phyloP scores from a whole-genome alignment of 2,888 invertebrate genomes.

The Eustalomyia histrio region DNA sequence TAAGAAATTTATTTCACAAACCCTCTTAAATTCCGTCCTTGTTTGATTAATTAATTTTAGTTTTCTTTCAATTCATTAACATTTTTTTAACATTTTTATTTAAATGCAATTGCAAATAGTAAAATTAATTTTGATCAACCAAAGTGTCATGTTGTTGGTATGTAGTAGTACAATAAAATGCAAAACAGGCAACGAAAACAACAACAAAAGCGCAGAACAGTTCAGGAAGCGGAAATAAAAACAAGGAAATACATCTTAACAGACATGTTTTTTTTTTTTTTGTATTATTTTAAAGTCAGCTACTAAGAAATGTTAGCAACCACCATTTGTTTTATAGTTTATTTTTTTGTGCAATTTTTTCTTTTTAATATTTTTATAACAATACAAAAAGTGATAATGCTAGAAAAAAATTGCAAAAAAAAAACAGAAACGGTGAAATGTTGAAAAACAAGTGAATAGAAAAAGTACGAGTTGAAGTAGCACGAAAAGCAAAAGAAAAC shows the following conservation, averaged over 20 bases:
- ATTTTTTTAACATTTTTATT: slow-evolving; percentile 15
- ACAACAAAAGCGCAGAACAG: not conserved
- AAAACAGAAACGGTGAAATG: slow-evolving; percentile 43
- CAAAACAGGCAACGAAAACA: slow-evolving; percentile 24
- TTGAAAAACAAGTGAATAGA: slow-evolving; percentile 1
- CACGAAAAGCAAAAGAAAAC: slow-evolving; percentile 36
- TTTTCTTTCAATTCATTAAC: slow-evolving; percentile 18
- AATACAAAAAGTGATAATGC: slow-evolving; percentile 31
- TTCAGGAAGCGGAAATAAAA: slow-evolving; percentile 26
- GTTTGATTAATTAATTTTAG: slow-evolving; percentile 49
- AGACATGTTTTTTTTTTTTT: not conserved
- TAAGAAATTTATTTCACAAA: not conserved
- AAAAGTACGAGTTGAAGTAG: slow-evolving; percentile 24
- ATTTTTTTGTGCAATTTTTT: slow-evolving; percentile 2
- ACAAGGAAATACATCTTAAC: not conserved
- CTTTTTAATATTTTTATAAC: slow-evolving; percentile 25
- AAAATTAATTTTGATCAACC: slow-evolving; percentile 56
- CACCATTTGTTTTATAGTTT: slow-evolving; percentile 12
- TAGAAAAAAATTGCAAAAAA: too few relatives aligned
- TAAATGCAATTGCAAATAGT: slow-evolving; percentile 18
- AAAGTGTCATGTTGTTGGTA: slow-evolving; percentile 58
- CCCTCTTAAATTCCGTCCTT: not conserved
- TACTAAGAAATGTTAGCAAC: slow-evolving; percentile 8
- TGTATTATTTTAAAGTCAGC: not conserved
- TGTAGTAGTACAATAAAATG: not conserved